Evolutionary conservation across 2,888 invertebrate genomes (phyloP).

Genomic region (Eupelmus urozonus): DNA sequence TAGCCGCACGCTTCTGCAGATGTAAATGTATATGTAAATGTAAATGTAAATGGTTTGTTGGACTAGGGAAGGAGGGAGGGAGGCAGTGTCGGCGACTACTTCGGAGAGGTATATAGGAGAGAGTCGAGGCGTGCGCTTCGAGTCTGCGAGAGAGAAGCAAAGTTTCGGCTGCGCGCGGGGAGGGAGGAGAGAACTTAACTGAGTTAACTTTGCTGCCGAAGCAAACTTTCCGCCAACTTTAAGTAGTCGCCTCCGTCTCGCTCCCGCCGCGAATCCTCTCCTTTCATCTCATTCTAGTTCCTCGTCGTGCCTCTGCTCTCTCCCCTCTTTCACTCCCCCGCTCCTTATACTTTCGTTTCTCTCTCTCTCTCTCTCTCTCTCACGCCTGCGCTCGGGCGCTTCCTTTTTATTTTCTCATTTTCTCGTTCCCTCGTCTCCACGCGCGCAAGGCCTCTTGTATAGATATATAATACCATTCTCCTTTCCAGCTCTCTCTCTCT

Average conservation of each 20-base stretch:
- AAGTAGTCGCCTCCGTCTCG: constrained; percentile 71
- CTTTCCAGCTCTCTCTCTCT: neutral
- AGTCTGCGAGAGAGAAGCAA: constrained; percentile 68
- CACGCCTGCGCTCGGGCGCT: too few relatives aligned
- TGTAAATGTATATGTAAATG: constrained; percentile 47
- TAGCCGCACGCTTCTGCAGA: constrained; percentile 38
- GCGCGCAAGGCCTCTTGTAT: too few relatives aligned
- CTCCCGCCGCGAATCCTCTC: constrained; percentile 32
- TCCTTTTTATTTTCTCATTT: constrained; percentile 49
- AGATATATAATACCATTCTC: too few relatives aligned
- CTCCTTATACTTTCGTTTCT: constrained; percentile 32
- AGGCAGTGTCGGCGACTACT: constrained; percentile 31
- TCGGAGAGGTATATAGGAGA: neutral
- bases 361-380: constrained; percentile 34
- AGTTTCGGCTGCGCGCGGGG: constrained; percentile 73
- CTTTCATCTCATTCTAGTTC: constrained; percentile 32
- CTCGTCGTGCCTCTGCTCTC: constrained; percentile 6
- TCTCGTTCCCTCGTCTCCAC: constrained; percentile 33
- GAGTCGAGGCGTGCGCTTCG: constrained; percentile 44
- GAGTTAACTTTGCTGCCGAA: constrained; percentile 77
- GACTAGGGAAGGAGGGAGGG: constrained; percentile 26
- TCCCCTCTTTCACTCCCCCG: constrained; percentile 1
- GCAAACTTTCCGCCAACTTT: constrained; percentile 76
- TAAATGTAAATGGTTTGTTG: constrained; percentile 52
- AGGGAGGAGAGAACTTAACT: constrained; percentile 75